A percentile compares a stretch with the other conserved stretches of the same genome.
phyloP scores from a whole-genome alignment of 2,797 vertebrate species.

The Rhinogobio ventralis region DNA sequence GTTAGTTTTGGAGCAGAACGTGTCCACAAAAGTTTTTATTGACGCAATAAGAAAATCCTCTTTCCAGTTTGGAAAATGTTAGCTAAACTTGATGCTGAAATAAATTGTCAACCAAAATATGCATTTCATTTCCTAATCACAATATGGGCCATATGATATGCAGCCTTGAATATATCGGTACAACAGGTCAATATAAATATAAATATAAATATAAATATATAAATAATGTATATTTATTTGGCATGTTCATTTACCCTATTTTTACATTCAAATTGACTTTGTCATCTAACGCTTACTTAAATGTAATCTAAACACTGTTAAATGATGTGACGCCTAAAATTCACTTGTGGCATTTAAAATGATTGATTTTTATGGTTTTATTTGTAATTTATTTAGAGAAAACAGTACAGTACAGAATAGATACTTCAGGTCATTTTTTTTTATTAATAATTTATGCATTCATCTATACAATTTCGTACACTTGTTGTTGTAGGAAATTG shows the following conservation, averaged over 20 bases:
- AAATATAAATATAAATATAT: neutral
- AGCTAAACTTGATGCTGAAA: neutral
- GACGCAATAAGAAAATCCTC: neutral
- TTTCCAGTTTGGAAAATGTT: slow-evolving; percentile 19
- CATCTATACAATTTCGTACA: neutral
- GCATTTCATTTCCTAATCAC: neutral
- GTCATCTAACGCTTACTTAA: neutral
- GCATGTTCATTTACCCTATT: neutral
- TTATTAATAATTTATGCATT: neutral
- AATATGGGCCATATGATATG: neutral
- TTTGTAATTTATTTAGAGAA: neutral
- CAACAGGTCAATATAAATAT: neutral
- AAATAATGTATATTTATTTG: neutral
- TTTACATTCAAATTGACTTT: neutral
- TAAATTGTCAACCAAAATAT: neutral
- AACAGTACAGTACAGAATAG: too few species aligned
- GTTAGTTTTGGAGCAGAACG: slow-evolving; percentile 9
- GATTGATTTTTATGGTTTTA: neutral
- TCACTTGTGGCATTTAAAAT: neutral
- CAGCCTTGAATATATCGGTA: too few species aligned
- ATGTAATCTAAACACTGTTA: neutral
- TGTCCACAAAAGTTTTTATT: neutral
- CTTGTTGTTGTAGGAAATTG: neutral
- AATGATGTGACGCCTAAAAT: neutral
- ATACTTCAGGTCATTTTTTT: neutral